These are phyloP conservation scores for Cataglyphis altisquamis DNA, from an alignment of 2,888 invertebrate species.

Conservation along the genomic window DNA sequence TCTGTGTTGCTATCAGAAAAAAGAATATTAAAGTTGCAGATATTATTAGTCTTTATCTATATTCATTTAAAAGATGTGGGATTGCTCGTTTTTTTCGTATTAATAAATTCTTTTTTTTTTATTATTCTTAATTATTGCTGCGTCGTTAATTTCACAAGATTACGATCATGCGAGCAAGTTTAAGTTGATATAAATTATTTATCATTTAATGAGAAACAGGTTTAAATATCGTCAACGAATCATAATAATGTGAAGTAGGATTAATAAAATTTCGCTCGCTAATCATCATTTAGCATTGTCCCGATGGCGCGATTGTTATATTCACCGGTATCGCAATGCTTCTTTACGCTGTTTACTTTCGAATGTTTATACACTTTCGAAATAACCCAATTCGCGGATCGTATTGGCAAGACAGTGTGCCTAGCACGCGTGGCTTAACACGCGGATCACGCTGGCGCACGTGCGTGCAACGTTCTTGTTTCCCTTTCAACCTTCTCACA, in stretches of 20 bases:
- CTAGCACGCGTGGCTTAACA: conserved; percentile 38
- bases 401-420: conserved; percentile 19
- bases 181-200: conserved; percentile 11
- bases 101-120: neutral
- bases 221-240: neutral
- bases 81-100: neutral
- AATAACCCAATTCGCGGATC: conserved; percentile 42
- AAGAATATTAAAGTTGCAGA: neutral
- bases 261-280: neutral
- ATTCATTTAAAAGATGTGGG: neutral
- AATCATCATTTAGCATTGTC: neutral
- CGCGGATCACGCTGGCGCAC: conserved; percentile 48
- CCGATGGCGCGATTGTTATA: neutral
- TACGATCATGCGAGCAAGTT: neutral
- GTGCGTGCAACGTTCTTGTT: conserved; percentile 43
- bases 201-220: neutral
- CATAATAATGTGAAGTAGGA: neutral
- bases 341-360: conserved; percentile 20
- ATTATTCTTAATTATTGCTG: conserved; percentile 3
- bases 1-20: neutral
- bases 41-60: neutral
- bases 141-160: conserved; percentile 20
- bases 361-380: conserved; percentile 50
- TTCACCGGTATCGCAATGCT: conserved; percentile 12
- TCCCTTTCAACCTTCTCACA: conserved; percentile 40